Evolutionary conservation across 1,140 invertebrate species (phyloP).

Genomic region (Oryzaephilus surinamensis): DNA sequence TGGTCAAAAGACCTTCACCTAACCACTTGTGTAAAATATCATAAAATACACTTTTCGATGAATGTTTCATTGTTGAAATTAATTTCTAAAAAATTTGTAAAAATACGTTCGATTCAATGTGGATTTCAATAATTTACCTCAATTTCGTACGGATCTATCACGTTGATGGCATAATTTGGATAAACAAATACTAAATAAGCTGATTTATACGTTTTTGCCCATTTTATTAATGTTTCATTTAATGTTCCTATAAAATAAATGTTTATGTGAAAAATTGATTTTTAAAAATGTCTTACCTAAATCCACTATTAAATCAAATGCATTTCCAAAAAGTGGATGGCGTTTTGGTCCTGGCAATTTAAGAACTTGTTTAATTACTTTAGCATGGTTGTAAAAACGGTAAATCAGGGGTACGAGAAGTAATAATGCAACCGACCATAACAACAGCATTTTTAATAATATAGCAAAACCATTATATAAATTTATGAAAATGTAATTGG

Average conservation of each 20-base stretch:
- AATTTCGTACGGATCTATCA: constrained; percentile 5
- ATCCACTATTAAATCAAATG: background rate
- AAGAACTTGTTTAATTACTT: too few relatives aligned
- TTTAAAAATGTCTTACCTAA: background rate
- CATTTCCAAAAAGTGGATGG: background rate
- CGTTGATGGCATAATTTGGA: background rate
- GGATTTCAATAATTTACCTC: background rate
- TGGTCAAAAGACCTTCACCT: constrained; percentile 5
- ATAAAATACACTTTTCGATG: background rate
- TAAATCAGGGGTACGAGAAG: too few relatives aligned
- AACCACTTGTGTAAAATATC: constrained; percentile 2
- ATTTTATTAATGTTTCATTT: background rate
- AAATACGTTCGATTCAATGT: background rate
- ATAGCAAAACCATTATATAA: too few relatives aligned
- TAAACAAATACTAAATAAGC: too few relatives aligned
- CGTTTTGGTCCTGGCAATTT: background rate
- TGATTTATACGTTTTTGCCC: too few relatives aligned
- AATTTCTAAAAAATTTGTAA: background rate
- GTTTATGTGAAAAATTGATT: too few relatives aligned
- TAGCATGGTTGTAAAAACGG: too few relatives aligned
- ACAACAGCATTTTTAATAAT: too few relatives aligned
- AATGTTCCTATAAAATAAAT: too few relatives aligned
- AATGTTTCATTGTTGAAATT: background rate
- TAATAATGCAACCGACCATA: too few relatives aligned
- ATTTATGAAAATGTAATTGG: too few relatives aligned